phyloP scores from a whole-genome alignment of 2,888 invertebrate species.

The Lydus trimaculatus region DNA sequence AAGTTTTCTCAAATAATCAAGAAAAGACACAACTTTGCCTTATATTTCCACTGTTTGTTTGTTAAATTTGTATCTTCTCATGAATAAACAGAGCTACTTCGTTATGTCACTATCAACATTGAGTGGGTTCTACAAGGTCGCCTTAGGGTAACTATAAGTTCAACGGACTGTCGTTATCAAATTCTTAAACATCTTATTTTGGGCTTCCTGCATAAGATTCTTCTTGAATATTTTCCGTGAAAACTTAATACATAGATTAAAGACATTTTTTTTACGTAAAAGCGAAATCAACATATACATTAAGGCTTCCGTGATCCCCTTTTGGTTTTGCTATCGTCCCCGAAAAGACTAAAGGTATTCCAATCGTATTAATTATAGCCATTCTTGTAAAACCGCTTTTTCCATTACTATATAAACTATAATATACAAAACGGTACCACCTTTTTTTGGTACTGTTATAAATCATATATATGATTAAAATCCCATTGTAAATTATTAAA shows the following conservation, averaged over 20 bases:
- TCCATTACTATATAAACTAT: not conserved
- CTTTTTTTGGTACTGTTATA: not conserved
- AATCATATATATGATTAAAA: slow-evolving; percentile 1
- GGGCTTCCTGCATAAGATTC: not conserved
- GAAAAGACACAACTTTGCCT: too few species aligned
- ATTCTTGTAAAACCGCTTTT: not conserved
- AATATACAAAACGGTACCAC: not conserved
- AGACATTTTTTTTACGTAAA: not conserved
- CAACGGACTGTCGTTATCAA: too few species aligned
- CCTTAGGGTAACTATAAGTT: not conserved
- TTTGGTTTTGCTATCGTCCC: not conserved
- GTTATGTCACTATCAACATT: not conserved
- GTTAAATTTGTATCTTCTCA: not conserved
- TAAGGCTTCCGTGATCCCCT: not conserved
- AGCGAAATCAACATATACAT: too few species aligned
- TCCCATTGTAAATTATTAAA: not conserved
- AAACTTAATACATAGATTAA: not conserved
- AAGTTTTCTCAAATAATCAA: too few species aligned
- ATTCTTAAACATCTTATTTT: not conserved
- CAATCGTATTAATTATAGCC: not conserved
- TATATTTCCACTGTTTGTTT: not conserved
- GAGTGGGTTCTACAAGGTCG: not conserved
- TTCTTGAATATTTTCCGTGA: not conserved
- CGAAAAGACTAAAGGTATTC: not conserved
- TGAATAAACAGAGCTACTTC: too few species aligned